Evolutionary conservation across 2,797 vertebrate genomes (phyloP).

Genomic region (Cheirogaleus major): DNA sequence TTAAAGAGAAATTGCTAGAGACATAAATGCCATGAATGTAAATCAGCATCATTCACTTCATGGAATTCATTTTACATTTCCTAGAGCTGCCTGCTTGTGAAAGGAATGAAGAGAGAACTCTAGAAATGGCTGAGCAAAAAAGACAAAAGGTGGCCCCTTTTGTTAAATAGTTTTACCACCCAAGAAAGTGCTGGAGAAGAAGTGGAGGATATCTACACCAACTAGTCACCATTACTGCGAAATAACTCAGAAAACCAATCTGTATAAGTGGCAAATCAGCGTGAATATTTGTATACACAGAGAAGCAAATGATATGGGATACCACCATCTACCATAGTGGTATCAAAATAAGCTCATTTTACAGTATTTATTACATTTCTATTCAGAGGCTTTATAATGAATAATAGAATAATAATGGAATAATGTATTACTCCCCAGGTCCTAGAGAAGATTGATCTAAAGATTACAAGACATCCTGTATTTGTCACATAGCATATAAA

Average conservation of each 20-base stretch:
- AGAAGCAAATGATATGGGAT: not conserved
- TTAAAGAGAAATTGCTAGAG: not conserved
- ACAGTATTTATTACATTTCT: not conserved
- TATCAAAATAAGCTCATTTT: not conserved
- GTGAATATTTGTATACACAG: not conserved
- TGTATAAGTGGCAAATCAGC: not conserved
- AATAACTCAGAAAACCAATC: not conserved
- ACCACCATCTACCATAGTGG: not conserved
- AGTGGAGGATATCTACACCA: not conserved
- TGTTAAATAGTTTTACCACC: not conserved
- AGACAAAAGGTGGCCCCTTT: not conserved
- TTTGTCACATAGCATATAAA: not conserved
- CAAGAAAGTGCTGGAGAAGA: not conserved
- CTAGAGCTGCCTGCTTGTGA: not conserved
- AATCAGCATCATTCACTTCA: not conserved
- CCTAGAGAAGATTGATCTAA: not conserved
- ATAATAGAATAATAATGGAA: too few species aligned
- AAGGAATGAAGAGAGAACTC: not conserved
- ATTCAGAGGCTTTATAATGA: not conserved
- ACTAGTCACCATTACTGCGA: not conserved
- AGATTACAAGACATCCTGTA: not conserved
- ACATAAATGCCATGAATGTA: not conserved
- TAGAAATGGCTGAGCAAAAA: not conserved
- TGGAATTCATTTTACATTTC: not conserved
- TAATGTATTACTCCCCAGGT: not conserved